These are phyloP conservation scores for Tragopan temminckii DNA, from an alignment of 2,797 vertebrate species.

Conservation along the genomic window DNA sequence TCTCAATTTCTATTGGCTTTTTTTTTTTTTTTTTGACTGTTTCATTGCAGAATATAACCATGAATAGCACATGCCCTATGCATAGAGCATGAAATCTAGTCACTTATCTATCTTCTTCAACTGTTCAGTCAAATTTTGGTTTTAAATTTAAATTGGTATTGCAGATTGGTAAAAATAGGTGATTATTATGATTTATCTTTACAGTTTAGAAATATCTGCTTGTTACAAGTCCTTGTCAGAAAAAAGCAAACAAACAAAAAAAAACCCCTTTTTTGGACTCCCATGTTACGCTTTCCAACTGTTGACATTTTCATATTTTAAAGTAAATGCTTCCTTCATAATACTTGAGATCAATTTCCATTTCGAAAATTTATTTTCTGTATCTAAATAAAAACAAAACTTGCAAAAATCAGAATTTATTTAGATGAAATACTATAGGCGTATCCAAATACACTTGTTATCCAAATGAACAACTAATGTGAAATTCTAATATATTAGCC, in stretches of 20 bases:
- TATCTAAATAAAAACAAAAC: not conserved
- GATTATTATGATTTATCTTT: not conserved
- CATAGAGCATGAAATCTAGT: not conserved
- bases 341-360: not conserved
- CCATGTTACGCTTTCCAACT: not conserved
- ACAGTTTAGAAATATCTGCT: not conserved
- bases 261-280: not conserved
- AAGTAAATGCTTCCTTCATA: not conserved
- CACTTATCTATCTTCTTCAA: not conserved
- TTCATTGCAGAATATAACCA: not conserved
- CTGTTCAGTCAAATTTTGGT: not conserved
- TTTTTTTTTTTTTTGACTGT: not conserved
- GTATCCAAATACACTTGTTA: not conserved
- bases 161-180: not conserved
- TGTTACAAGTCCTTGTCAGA: not conserved
- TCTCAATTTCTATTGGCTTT: not conserved
- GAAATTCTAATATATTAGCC: not conserved
- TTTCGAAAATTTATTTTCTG: not conserved
- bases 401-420: not conserved
- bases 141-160: not conserved
- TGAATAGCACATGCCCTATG: not conserved
- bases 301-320: not conserved
- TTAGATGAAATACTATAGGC: not conserved
- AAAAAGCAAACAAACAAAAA: not conserved
- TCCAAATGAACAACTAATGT: not conserved